Evolutionary conservation across 2,113 vertebrate species (phyloP).

Genomic region (Amazona vittata): DNA sequence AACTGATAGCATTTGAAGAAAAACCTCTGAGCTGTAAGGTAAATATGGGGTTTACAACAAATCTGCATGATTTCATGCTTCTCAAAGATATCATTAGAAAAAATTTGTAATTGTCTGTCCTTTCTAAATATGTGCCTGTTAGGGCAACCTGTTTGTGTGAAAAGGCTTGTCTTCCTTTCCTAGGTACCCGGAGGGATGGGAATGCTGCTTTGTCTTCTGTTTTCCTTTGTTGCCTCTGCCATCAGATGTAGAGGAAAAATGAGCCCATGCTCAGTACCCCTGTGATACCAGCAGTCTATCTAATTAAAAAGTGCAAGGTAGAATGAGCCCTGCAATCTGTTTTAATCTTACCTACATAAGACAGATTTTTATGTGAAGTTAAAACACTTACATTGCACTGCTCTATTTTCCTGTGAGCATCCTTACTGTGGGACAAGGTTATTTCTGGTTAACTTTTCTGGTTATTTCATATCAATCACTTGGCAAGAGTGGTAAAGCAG

Average conservation of each 20-base stretch:
- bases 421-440: background rate
- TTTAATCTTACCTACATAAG: constrained; percentile 8
- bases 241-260: background rate
- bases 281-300: background rate
- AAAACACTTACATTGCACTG: background rate
- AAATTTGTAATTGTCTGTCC: background rate
- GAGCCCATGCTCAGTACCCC: constrained; percentile 5
- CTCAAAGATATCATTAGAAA: background rate
- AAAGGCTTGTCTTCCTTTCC: background rate
- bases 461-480: background rate
- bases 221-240: background rate
- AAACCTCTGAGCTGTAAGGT: background rate
- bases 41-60: background rate
- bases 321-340: constrained; percentile 42
- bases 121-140: background rate
- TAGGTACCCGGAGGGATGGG: background rate
- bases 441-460: background rate
- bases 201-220: background rate
- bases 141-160: background rate
- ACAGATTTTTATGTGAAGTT: constrained; percentile 5
- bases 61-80: background rate
- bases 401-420: background rate
- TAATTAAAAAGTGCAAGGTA: constrained; percentile 59
- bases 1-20: background rate
- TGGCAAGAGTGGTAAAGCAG: background rate